Evolutionary conservation across 2,888 invertebrate genomes (phyloP).

Genomic region (Eudemis profundana): DNA sequence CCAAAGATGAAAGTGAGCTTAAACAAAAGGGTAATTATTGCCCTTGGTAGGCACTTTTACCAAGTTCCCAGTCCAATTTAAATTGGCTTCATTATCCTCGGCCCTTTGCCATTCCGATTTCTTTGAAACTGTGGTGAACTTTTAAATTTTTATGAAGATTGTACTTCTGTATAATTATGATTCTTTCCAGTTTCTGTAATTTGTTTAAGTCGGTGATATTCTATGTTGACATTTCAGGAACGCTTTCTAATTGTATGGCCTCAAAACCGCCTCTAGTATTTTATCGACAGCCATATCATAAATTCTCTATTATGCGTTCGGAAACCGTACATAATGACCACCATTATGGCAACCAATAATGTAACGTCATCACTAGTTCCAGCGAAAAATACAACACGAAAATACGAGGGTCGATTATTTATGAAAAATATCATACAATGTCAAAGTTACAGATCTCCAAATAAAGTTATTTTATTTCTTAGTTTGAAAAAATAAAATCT

Average conservation of each 20-base stretch:
- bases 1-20: slow-evolving; percentile 38
- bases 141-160: slow-evolving; percentile 37
- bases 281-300: too few species aligned
- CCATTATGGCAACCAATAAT: too few species aligned
- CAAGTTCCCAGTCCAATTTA: slow-evolving; percentile 36
- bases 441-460: too few species aligned
- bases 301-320: too few species aligned
- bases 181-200: slow-evolving; percentile 21
- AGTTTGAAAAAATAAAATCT: too few species aligned
- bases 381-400: too few species aligned
- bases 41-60: slow-evolving; percentile 35
- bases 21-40: slow-evolving; percentile 41
- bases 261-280: too few species aligned
- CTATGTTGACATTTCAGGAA: not conserved
- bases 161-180: slow-evolving; percentile 40
- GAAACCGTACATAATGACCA: too few species aligned
- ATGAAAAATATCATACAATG: too few species aligned
- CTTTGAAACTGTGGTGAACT: slow-evolving; percentile 40
- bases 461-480: too few species aligned
- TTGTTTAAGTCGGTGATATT: slow-evolving; percentile 13
- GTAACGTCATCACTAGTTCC: too few species aligned
- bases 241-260: not conserved
- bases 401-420: too few species aligned
- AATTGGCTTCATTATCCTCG: slow-evolving; percentile 40
- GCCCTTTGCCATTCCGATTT: slow-evolving; percentile 35